Percentiles rank a stretch among this genome's conserved stretches.
These are phyloP conservation scores for Athetis lepigone DNA, from an alignment of 2,888 invertebrate species.

Conservation along the genomic window DNA sequence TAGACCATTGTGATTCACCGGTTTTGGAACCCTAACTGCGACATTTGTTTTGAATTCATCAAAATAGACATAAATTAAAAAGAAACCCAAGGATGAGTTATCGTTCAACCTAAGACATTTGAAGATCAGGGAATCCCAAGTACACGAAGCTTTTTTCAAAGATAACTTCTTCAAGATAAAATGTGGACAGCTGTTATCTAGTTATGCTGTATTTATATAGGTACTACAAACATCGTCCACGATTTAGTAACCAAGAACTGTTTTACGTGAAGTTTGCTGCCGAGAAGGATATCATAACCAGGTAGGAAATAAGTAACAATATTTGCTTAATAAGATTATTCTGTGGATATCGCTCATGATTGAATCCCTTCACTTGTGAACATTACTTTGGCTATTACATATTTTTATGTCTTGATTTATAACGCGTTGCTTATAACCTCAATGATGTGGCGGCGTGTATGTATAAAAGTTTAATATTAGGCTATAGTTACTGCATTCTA, in stretches of 20 bases:
- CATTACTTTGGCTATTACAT: background rate
- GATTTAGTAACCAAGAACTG: conserved; percentile 56
- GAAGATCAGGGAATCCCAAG: conserved; percentile 68
- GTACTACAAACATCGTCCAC: conserved; percentile 37
- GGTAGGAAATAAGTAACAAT: conserved; percentile 26
- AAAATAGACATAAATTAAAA: conserved; percentile 16
- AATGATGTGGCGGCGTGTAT: too few relatives aligned
- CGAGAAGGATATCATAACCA: conserved; percentile 21
- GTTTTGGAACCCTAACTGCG: background rate
- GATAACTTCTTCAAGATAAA: conserved; percentile 73
- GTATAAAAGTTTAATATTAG: too few relatives aligned
- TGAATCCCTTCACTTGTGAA: background rate
- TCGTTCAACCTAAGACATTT: conserved; percentile 62
- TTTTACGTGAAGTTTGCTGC: conserved; percentile 44
- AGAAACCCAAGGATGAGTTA: conserved; percentile 50
- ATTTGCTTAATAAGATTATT: background rate
- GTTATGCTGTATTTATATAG: conserved; percentile 62
- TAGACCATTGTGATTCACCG: background rate
- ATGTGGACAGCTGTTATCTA: conserved; percentile 59
- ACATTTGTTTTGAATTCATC: conserved; percentile 1
- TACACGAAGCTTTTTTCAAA: conserved; percentile 59
- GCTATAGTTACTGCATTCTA: too few relatives aligned
- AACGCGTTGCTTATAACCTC: background rate
- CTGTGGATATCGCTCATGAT: background rate
- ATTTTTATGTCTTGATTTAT: background rate